These are phyloP conservation scores for Potorous gilbertii DNA, from an alignment of 2,797 vertebrate species.

Conservation along the genomic window DNA sequence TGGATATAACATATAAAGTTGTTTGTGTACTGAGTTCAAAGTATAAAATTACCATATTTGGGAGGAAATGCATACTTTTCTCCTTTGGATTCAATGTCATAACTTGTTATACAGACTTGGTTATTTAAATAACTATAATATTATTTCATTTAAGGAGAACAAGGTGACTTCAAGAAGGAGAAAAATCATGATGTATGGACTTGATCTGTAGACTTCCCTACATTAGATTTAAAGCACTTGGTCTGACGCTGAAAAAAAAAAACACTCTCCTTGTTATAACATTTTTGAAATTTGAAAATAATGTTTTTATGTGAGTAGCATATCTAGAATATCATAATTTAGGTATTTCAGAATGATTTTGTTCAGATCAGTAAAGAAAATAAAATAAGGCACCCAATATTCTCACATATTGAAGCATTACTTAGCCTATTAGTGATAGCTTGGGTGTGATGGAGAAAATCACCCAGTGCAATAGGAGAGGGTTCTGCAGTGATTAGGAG, in stretches of 20 bases:
- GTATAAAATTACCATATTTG: conserved; percentile 43
- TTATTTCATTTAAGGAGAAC: conserved; percentile 37
- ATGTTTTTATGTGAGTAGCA: conserved; percentile 50
- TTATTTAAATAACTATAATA: conserved; percentile 60
- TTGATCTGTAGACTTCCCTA: conserved; percentile 36
- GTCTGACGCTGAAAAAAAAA: not conserved
- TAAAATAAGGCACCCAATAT: conserved; percentile 37
- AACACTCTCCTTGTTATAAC: not conserved
- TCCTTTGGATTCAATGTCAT: conserved; percentile 44
- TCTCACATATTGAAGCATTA: conserved; percentile 1
- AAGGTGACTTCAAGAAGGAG: conserved; percentile 37
- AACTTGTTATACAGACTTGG: conserved; percentile 55
- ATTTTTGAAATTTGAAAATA: conserved; percentile 47
- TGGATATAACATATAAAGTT: conserved; percentile 8
- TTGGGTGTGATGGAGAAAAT: not conserved
- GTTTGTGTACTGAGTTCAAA: conserved; percentile 37
- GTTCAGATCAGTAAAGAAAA: conserved; percentile 6
- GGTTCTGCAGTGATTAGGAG: conserved; percentile 2
- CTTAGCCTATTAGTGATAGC: not conserved
- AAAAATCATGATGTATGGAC: conserved; percentile 12
- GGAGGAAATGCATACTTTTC: conserved; percentile 52
- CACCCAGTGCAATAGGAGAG: not conserved
- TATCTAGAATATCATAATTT: conserved; percentile 48
- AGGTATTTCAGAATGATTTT: conserved; percentile 46
- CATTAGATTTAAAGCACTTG: not conserved